Evolutionary conservation across 2,113 vertebrate species (phyloP), one percentile per base, ranked within the genome.

Genomic region (Vulpes vulpes): DNA sequence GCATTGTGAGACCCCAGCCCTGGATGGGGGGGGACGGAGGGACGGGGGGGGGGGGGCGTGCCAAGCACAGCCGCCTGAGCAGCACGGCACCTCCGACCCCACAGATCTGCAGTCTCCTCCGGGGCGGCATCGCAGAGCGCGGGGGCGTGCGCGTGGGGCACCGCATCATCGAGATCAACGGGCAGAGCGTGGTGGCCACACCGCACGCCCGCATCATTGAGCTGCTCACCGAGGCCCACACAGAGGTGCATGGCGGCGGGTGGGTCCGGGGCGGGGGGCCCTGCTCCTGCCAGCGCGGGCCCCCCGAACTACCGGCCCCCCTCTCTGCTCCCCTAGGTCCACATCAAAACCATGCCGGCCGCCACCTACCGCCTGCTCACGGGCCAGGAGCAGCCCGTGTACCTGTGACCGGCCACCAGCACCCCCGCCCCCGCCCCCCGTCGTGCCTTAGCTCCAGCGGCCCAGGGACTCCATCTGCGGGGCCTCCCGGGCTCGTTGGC

Each of bases 81-180:
- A 17, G 25, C 17, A 0, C 25, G 0, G 0, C 20, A 30, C 43
- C 11, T 3, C 38, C 15, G 17, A 23, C 43, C 22, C 73, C 3
- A 11, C 9, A 99, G 99, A 99, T 99, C 98, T 99, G 99, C 98
- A 99, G 99, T 98, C 99, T 99, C 76, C 99, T 99, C 98, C 99
- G 99, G 0, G 99, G 99, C 0, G 99, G 99, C 59, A 99, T 99
- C 0, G 99, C 99, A 0, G 99, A 99, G 98, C 98, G 99, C 11
- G 99, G 99, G 0, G 99, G 99, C 15, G 99, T 99, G 92, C 99
- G 99, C 0, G 99, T 99, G 17, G 99, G 99, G 0, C 99, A 99
- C 96, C 99, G 99, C 92, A 99, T 99, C 98, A 99, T 99, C 1
- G 99, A 99, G 98, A 99, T 99, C 98, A 99, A 99, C 0, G 99